A percentile compares a stretch with the other conserved stretches of the same genome.
phyloP scores from a whole-genome alignment of 2,797 vertebrate genomes.

The Molossus alvarezi region DNA sequence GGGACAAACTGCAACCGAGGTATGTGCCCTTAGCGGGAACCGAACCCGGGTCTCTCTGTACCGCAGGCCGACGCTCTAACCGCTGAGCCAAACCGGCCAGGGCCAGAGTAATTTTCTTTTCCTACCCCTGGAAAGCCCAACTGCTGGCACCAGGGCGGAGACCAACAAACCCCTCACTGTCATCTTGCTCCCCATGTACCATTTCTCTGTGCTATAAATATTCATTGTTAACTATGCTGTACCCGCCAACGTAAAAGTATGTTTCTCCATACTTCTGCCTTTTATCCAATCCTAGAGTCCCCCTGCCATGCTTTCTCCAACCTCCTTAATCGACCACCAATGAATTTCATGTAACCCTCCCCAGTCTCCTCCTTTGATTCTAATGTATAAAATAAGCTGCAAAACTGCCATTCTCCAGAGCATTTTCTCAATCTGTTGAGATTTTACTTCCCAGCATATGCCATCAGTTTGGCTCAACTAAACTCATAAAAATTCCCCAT shows the following conservation, averaged over 20 bases:
- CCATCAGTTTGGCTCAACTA: neutral
- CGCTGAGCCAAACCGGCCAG: too few species aligned
- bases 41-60: too few species aligned
- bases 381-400: neutral
- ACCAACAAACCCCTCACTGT: neutral
- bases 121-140: neutral
- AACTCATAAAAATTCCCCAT: neutral
- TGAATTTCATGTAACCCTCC: neutral
- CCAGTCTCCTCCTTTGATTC: neutral
- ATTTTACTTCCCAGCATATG: neutral
- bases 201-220: neutral
- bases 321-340: neutral
- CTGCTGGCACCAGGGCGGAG: neutral
- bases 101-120: neutral
- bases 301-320: neutral
- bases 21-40: too few species aligned
- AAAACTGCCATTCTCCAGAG: neutral
- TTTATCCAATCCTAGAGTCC: neutral
- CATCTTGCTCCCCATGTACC: neutral
- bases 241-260: neutral
- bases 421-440: neutral
- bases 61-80: too few species aligned
- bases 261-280: neutral
- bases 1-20: too few species aligned
- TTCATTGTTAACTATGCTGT: neutral